Conservation (phyloP, 2,113 vertebrate species). For the Saccopteryx leptura region DNA sequence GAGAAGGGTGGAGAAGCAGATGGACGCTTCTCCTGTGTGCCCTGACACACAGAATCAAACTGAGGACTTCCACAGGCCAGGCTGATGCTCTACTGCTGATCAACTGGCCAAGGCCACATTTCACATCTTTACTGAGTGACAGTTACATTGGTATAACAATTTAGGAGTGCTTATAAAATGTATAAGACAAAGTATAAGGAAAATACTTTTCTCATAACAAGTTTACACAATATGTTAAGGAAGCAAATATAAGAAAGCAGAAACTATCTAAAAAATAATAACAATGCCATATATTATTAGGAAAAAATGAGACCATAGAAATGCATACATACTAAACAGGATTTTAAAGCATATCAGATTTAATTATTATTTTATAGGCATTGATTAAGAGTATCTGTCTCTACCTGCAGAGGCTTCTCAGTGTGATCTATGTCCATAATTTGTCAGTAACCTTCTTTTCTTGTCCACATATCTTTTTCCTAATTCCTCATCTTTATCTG, state of each 20-base stretch:
- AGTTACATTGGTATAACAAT: neutral
- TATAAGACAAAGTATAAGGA: neutral
- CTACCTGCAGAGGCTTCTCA: neutral
- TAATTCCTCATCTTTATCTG: neutral
- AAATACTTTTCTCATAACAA: neutral
- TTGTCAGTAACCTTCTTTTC: neutral
- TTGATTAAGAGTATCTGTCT: neutral
- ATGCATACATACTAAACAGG: neutral
- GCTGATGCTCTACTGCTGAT: too few relatives aligned
- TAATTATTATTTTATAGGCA: neutral
- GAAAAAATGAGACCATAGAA: neutral
- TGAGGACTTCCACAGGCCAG: too few relatives aligned
- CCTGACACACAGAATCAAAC: too few relatives aligned
- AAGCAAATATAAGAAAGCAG: neutral
- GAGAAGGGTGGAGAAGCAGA: too few relatives aligned
- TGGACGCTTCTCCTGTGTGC: too few relatives aligned
- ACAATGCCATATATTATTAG: neutral
- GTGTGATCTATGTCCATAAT: neutral
- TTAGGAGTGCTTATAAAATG: neutral
- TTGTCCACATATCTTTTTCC: neutral
- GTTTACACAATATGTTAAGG: neutral
- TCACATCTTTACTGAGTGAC: neutral
- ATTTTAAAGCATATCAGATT: neutral
- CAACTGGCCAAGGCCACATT: neutral
- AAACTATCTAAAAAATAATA: conserved; percentile 33